Percentiles rank a stretch among this genome's conserved stretches.
Evolutionary conservation across 2,113 vertebrate genomes (phyloP).

Genomic region (Turnix velox): DNA sequence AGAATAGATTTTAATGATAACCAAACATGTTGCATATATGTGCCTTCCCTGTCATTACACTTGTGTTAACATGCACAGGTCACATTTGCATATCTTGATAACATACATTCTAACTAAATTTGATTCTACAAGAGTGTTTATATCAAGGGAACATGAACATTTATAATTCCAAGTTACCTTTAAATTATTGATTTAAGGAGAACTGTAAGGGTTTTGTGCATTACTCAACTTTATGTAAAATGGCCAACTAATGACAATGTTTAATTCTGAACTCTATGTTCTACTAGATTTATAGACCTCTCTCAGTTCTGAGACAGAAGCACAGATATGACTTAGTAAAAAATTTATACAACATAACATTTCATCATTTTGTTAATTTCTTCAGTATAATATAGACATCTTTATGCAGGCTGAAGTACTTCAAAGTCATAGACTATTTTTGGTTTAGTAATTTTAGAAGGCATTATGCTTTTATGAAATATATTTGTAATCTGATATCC

Average conservation of each 20-base stretch:
- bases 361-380: constrained; percentile 63
- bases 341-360: constrained; percentile 49
- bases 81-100: background rate
- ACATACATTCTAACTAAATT: background rate
- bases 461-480: constrained; percentile 62
- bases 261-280: constrained; percentile 27
- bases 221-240: constrained; percentile 46
- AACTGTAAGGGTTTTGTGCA: background rate
- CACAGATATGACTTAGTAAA: constrained; percentile 39
- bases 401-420: background rate
- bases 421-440: constrained; percentile 47
- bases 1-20: background rate
- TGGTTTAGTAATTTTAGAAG: constrained; percentile 50
- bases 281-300: constrained; percentile 38
- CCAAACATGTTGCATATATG: background rate
- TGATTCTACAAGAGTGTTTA: constrained; percentile 4
- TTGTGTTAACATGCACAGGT: constrained; percentile 9
- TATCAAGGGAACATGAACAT: constrained; percentile 5
- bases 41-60: background rate
- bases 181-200: constrained; percentile 51
- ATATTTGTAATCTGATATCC: constrained; percentile 45
- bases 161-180: constrained; percentile 11
- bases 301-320: constrained; percentile 34
- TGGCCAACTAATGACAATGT: constrained; percentile 30
- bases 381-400: constrained; percentile 23